phyloP scores from a whole-genome alignment of 2,113 vertebrate species.

The Spilogale gracilis region DNA sequence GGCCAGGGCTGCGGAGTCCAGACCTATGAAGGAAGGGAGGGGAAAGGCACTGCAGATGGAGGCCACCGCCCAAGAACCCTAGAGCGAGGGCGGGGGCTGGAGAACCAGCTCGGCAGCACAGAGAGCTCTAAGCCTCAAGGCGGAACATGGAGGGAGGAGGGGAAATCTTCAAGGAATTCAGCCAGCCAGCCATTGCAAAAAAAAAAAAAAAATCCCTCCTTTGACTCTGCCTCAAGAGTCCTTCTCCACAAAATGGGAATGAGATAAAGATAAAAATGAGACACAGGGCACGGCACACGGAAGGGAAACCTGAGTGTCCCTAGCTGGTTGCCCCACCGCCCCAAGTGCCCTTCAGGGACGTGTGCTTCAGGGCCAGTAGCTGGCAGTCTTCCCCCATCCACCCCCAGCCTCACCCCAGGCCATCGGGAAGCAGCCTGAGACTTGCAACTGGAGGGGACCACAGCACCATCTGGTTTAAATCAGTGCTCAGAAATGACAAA shows the following conservation, averaged over 20 bases:
- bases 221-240: not conserved
- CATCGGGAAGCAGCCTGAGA: not conserved
- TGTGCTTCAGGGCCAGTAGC: not conserved
- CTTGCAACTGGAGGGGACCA: not conserved
- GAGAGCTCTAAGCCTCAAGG: not conserved
- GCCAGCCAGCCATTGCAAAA: not conserved
- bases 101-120: rapidly evolving
- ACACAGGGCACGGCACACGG: not conserved
- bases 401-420: no score
- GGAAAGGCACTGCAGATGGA: not conserved
- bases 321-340: not conserved
- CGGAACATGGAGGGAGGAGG: not conserved
- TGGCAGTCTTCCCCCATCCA: no score
- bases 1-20: not conserved
- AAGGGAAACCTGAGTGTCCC: no score
- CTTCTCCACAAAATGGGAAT: not conserved
- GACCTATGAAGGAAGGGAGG: not conserved
- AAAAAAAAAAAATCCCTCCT: not conserved
- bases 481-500: not conserved
- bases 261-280: not conserved
- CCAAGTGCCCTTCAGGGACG: not conserved
- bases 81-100: not conserved
- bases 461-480: not conserved
- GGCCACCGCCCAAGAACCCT: not conserved
- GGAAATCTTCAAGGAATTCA: not conserved